Percentiles rank a stretch among this genome's conserved stretches.
phyloP scores from a whole-genome alignment of 2,888 invertebrate species.

The Andrena minutula region DNA sequence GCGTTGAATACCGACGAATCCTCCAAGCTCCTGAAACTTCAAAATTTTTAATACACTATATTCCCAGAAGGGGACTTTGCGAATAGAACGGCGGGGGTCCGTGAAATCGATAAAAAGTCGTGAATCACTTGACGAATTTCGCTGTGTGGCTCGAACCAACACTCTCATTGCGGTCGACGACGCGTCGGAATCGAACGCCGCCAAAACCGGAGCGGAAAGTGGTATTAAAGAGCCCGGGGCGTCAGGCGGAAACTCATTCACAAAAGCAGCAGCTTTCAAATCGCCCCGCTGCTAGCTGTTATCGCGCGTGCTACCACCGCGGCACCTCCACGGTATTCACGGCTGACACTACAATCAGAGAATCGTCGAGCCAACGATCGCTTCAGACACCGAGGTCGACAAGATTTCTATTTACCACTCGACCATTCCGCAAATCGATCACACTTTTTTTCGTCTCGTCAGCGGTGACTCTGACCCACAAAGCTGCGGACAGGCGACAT shows the following conservation, averaged over 20 bases:
- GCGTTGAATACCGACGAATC: background rate
- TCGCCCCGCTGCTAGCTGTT: conserved; percentile 15
- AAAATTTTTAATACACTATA: no score
- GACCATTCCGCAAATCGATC: conserved; percentile 24
- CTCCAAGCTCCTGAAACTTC: no score
- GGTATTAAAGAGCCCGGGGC: conserved; percentile 55
- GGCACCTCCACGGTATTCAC: conserved; percentile 42
- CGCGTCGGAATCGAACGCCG: conserved; percentile 30
- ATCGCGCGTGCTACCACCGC: conserved; percentile 15
- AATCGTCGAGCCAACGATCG: conserved; percentile 35
- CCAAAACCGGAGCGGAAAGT: conserved; percentile 9
- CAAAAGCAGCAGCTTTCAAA: conserved; percentile 34
- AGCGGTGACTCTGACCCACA: background rate
- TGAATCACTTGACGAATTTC: background rate
- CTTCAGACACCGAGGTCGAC: conserved; percentile 25
- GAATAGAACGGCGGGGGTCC: no score
- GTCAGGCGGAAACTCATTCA: conserved; percentile 26
- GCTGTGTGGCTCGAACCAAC: background rate
- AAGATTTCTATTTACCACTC: conserved; percentile 40
- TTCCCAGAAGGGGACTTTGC: no score
- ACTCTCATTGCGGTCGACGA: background rate
- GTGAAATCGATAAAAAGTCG: no score
- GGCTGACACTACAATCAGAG: conserved; percentile 44
- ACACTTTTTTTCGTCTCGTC: background rate
- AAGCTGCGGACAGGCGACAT: no score